Conservation (phyloP, 1,140 invertebrate species). For the Drosophila mojavensis region DNA sequence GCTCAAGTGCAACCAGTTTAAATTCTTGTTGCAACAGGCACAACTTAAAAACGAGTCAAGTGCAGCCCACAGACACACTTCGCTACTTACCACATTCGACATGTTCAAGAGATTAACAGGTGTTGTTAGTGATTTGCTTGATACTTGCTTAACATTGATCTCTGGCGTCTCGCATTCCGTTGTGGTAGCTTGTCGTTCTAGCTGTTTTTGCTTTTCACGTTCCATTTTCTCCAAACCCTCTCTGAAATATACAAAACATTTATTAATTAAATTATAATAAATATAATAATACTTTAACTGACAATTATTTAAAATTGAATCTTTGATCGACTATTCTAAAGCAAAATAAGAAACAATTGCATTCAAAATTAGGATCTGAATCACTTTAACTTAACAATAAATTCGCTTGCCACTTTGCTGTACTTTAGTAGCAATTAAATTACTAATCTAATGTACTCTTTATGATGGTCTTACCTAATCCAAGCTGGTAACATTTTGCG, state of each 20-base stretch:
- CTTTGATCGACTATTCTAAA: too few species aligned
- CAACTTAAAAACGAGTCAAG: constrained; percentile 29
- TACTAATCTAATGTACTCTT: background rate
- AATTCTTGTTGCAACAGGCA: constrained; percentile 36
- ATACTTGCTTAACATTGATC: constrained; percentile 74
- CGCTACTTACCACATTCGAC: constrained; percentile 70
- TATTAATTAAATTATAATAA: background rate
- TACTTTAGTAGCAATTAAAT: too few species aligned
- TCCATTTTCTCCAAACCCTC: constrained; percentile 97
- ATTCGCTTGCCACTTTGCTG: too few species aligned
- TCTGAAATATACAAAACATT: constrained; percentile 38
- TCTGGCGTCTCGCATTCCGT: constrained; percentile 49
- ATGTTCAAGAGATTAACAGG: constrained; percentile 77
- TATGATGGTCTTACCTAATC: constrained; percentile 86
- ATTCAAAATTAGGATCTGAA: too few species aligned
- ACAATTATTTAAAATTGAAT: too few species aligned
- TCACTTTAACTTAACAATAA: too few species aligned
- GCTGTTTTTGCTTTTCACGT: constrained; percentile 94
- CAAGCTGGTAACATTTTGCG: constrained; percentile 96
- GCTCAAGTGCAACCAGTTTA: constrained; percentile 30
- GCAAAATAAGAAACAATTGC: too few species aligned
- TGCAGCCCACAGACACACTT: constrained; percentile 33
- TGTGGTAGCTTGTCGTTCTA: constrained; percentile 89
- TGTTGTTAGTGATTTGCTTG: constrained; percentile 79
- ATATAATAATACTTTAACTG: background rate